Evolutionary conservation across 2,888 invertebrate species (phyloP), one percentile per base, ranked within the genome.

Genomic region (Saturnia japonica): DNA sequence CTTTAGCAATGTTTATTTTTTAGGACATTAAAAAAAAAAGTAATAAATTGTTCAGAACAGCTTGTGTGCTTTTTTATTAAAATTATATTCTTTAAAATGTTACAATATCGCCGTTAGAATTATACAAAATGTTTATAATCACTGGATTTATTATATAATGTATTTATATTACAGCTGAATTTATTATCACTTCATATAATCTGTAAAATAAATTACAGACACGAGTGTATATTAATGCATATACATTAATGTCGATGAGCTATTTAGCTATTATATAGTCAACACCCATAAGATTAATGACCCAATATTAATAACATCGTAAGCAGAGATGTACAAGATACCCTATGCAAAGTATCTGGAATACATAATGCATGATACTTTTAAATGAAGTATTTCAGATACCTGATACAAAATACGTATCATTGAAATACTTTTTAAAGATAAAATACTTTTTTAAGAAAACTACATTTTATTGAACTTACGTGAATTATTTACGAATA

Each of bases 51-150:
- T 82, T 86, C 85, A 88, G 87, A 90, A 90, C 90, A 90, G 90
- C 88, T 88, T 86, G 82, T 82, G 86, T 89, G 87, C 87, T 88
- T 86, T 83, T 90, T 90, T 91, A 88, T 91, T 92, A 82, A 85
- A 88, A 87, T 82, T 71, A 74, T 82, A 83, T 80, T 84, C 85
- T 91, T 86, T 92, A 92, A 90, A 92, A 84, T 85, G 85, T 85
- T 92, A 92, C 90, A 92, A 84, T 85, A 85, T 85, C 83, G 85
- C 85, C 85, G 81, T 83, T 78, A 79, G 76, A 81, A 73, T 71
- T 69, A 54, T 66, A 47, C 70, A 71, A 57, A 69, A 64, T 69
- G 74, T 72, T n/a, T 75, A 78, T 77, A 77, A 78, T 78, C 74
- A 79, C 80, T 76, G 80, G 76, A 79, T 82, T 81, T 73, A 79